phyloP scores from a whole-genome alignment of 2,888 invertebrate genomes.

The Nymphalis polychloros region DNA sequence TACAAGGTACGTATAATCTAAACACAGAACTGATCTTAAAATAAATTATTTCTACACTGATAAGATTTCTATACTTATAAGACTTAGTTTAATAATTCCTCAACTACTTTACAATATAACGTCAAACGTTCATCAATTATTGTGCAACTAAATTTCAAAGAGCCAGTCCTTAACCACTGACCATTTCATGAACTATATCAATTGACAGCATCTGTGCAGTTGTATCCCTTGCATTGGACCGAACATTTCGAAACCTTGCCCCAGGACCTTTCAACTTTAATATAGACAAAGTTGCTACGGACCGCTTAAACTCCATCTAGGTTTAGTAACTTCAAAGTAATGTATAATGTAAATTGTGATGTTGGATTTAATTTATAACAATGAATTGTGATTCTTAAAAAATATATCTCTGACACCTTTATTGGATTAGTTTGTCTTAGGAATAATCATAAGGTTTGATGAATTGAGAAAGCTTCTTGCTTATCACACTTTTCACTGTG shows the following conservation, averaged over 20 bases:
- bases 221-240: constrained; percentile 9
- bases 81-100: too few relatives aligned
- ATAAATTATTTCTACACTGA: too few relatives aligned
- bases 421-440: not conserved
- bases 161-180: constrained; percentile 2
- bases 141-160: constrained; percentile 1
- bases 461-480: too few relatives aligned
- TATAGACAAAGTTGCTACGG: constrained; percentile 36
- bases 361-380: constrained; percentile 27
- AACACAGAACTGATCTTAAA: too few relatives aligned
- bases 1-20: too few relatives aligned
- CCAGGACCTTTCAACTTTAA: constrained; percentile 32
- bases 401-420: not conserved
- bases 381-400: constrained; percentile 34
- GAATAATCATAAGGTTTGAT: not conserved
- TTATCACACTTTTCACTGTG: too few relatives aligned
- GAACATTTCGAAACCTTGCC: constrained; percentile 24
- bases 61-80: too few relatives aligned
- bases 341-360: too few relatives aligned
- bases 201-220: constrained; percentile 59
- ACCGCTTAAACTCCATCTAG: constrained; percentile 33
- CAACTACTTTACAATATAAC: too few relatives aligned
- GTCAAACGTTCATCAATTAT: not conserved
- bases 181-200: constrained; percentile 46
- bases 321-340: constrained; percentile 35